These are phyloP conservation scores for Heteromormyrus szaboi DNA, from an alignment of 2,797 vertebrate species.

Conservation along the genomic window DNA sequence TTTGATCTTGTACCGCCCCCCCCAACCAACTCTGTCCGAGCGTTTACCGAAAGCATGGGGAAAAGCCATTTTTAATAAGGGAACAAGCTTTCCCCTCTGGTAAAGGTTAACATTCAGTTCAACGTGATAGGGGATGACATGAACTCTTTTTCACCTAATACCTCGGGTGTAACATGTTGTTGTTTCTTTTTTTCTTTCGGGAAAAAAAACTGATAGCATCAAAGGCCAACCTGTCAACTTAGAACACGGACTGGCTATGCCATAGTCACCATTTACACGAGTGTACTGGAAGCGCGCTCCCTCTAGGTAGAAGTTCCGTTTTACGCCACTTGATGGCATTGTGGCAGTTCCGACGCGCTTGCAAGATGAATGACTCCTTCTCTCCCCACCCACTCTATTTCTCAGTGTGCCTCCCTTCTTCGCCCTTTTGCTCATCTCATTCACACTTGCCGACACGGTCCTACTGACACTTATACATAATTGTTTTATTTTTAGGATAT, in stretches of 20 bases:
- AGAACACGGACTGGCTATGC: background rate
- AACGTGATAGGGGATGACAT: background rate
- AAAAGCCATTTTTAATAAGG: background rate
- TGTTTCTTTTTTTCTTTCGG: background rate
- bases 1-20: background rate
- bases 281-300: background rate
- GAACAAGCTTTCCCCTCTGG: background rate
- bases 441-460: background rate
- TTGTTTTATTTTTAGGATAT: background rate
- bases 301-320: background rate
- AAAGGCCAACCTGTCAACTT: background rate
- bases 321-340: slow-evolving; percentile 15
- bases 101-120: background rate
- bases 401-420: background rate
- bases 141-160: background rate
- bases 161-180: background rate
- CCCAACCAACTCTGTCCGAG: background rate
- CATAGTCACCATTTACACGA: background rate
- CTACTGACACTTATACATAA: slow-evolving; percentile 2
- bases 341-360: background rate
- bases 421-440: background rate
- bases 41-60: background rate
- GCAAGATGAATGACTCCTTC: background rate
- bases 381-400: background rate
- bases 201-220: background rate